phyloP scores from a whole-genome alignment of 2,888 invertebrate species.

The Agrochola lychnidis region DNA sequence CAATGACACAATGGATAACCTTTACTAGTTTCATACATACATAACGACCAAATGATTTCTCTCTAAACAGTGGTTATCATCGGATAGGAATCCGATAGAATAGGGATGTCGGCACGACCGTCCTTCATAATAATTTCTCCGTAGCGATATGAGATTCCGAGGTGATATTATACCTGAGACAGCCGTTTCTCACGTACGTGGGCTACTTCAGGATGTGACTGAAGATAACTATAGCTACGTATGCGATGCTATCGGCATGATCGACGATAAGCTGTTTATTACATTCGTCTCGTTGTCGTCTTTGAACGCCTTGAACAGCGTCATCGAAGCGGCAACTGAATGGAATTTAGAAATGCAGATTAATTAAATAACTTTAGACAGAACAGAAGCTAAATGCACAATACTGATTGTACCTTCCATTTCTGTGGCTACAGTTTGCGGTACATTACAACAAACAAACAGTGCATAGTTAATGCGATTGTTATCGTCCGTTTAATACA shows the following conservation, averaged over 20 bases:
- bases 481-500: constrained; percentile 32
- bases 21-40: not conserved
- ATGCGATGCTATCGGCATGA: constrained; percentile 25
- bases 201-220: constrained; percentile 3
- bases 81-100: not conserved
- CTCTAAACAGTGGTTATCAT: not conserved
- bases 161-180: constrained; percentile 30
- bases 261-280: constrained; percentile 38
- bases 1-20: constrained; percentile 47
- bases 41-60: constrained; percentile 4
- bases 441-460: constrained; percentile 23
- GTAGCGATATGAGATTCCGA: constrained; percentile 55
- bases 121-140: constrained; percentile 41
- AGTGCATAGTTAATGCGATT: constrained; percentile 31
- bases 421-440: not conserved
- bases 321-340: constrained; percentile 12
- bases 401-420: not conserved
- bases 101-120: constrained; percentile 17
- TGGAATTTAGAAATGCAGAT: constrained; percentile 8
- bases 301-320: constrained; percentile 25
- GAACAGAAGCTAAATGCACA: constrained; percentile 11
- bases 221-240: not conserved
- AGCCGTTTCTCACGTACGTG: constrained; percentile 48
- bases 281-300: constrained; percentile 34
- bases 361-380: constrained; percentile 15